Evolutionary conservation across 2,888 invertebrate species (phyloP).

Genomic region (Microctonus aethiopoides): DNA sequence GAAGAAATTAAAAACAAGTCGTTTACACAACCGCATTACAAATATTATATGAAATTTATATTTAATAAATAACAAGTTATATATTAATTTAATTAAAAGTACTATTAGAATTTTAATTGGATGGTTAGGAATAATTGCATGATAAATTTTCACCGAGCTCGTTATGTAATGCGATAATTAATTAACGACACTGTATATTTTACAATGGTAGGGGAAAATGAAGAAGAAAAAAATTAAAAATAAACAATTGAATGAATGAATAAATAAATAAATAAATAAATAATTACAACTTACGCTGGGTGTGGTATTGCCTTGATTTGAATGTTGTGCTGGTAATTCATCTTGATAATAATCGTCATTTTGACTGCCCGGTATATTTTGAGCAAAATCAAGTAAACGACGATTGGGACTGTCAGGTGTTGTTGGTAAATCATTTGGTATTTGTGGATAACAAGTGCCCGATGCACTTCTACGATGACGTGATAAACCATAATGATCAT

Average conservation of each 20-base stretch:
- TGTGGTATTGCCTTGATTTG: conserved; percentile 61
- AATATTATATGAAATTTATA: background rate
- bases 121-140: background rate
- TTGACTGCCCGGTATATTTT: conserved; percentile 61
- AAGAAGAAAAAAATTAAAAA: background rate
- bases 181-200: no score
- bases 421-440: conserved; percentile 62
- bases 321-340: conserved; percentile 59
- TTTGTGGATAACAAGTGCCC: conserved; percentile 62
- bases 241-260: background rate
- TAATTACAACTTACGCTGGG: conserved; percentile 61
- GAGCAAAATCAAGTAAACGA: conserved; percentile 63
- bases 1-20: background rate
- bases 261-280: conserved; percentile 16
- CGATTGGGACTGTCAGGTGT: conserved; percentile 65
- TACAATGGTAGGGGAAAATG: no score
- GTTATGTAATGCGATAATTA: background rate
- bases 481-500: conserved; percentile 74
- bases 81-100: background rate
- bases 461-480: conserved; percentile 70
- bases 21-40: background rate
- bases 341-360: conserved; percentile 63
- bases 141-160: no score
- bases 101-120: background rate
- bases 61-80: background rate